Conservation (phyloP, 2,113 vertebrate genomes). For the Aepyceros melampus region DNA sequence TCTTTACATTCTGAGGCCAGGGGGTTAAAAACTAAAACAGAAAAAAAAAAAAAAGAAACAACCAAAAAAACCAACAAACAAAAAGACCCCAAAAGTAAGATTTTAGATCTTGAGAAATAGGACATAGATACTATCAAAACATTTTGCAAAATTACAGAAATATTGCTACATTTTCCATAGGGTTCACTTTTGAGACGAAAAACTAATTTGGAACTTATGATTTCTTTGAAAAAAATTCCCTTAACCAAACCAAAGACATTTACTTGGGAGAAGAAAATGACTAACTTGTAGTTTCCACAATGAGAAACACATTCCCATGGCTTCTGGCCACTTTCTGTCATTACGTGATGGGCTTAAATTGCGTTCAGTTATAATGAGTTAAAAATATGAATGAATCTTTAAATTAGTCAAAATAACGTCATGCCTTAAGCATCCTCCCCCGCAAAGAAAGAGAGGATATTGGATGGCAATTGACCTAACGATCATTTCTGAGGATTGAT, state of each 20-base stretch:
- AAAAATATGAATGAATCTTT: constrained; percentile 31
- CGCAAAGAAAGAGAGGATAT: background rate
- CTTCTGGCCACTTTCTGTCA: background rate
- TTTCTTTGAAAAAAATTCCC: background rate
- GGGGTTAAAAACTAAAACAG: background rate
- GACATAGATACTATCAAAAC: background rate
- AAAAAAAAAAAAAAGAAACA: background rate
- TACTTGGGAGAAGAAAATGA: constrained; percentile 35
- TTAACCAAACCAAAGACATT: background rate
- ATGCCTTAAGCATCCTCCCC: background rate
- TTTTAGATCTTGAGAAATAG: background rate
- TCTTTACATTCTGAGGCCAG: background rate
- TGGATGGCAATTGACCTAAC: background rate
- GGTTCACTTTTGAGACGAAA: background rate
- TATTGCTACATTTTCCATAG: background rate
- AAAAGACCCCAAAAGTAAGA: background rate
- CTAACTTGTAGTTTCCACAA: background rate
- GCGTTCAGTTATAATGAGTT: background rate
- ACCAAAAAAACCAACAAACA: background rate
- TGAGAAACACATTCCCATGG: constrained; percentile 12
- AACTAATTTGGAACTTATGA: background rate
- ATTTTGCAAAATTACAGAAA: background rate
- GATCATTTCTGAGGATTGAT: background rate
- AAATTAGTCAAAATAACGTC: background rate
- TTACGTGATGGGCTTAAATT: background rate